A percentile compares a stretch with the other conserved stretches of the same genome.
Conservation (phyloP, 2,888 invertebrate species). For the Drosophila gaucha region DNA sequence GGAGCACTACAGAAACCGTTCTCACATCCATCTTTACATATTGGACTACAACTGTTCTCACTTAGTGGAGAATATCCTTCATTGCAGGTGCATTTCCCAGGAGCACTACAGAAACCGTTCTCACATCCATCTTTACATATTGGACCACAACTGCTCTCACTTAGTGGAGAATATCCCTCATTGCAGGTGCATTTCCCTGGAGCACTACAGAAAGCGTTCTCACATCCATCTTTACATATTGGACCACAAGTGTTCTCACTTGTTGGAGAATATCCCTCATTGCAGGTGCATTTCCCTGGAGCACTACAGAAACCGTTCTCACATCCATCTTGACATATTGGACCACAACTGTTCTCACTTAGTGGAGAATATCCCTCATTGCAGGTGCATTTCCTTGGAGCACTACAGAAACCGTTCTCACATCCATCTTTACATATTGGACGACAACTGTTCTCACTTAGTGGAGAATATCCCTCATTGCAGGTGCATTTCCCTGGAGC, state of each 20-base stretch:
- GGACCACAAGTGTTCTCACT: constrained; percentile 9
- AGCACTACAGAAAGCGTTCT: constrained; percentile 15
- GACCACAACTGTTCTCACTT: constrained; percentile 9
- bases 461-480: constrained; percentile 44
- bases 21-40: constrained; percentile 13
- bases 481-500: constrained; percentile 66
- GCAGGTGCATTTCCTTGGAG: constrained; percentile 12
- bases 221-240: constrained; percentile 8
- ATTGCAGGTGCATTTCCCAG: constrained; percentile 21
- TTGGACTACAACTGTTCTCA: neutral
- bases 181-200: constrained; percentile 13
- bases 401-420: constrained; percentile 21
- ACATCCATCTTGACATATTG: constrained; percentile 13
- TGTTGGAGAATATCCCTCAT: neutral
- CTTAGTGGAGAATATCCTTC: neutral
- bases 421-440: constrained; percentile 21
- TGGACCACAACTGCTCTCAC: constrained; percentile 62
- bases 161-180: neutral
- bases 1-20: constrained; percentile 32
- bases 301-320: constrained; percentile 21
- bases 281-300: constrained; percentile 16
- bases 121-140: constrained; percentile 73
- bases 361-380: neutral
- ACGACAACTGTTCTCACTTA: constrained; percentile 82
- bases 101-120: constrained; percentile 39